Conservation (phyloP, 2,797 vertebrate genomes). For the Margarornis squamiger region DNA sequence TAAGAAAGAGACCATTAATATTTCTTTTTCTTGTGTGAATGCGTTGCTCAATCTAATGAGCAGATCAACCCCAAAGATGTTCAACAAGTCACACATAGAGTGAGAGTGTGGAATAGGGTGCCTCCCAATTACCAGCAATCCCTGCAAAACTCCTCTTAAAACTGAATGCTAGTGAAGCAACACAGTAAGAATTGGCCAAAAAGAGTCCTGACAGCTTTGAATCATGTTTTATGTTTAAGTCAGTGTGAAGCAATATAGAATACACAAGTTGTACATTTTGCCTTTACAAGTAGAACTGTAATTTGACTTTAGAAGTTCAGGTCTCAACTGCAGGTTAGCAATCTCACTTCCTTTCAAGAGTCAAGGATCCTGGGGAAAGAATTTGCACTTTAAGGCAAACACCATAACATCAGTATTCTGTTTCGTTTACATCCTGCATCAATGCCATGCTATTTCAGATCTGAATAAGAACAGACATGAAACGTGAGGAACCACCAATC, state of each 20-base stretch:
- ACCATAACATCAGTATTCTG: background rate
- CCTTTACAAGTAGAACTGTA: background rate
- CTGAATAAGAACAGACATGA: background rate
- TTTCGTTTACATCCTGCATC: background rate
- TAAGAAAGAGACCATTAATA: background rate
- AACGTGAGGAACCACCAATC: background rate
- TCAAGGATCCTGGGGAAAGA: background rate
- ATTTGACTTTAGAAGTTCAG: background rate
- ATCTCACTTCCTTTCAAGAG: background rate
- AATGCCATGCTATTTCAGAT: background rate
- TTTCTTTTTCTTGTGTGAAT: rapidly evolving
- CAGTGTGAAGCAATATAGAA: background rate
- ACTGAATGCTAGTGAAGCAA: background rate
- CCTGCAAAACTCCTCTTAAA: background rate
- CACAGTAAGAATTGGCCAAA: background rate
- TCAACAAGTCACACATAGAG: background rate
- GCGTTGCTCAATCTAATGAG: background rate
- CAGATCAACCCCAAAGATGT: background rate
- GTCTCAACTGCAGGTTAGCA: background rate
- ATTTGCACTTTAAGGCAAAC: background rate
- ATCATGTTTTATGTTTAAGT: background rate
- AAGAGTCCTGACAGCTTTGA: background rate
- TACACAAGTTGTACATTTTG: background rate
- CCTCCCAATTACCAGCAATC: background rate
- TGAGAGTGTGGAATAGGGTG: background rate